These are phyloP conservation scores for Sarcophaga variegata DNA, from an alignment of 2,888 invertebrate species.

Conservation along the genomic window DNA sequence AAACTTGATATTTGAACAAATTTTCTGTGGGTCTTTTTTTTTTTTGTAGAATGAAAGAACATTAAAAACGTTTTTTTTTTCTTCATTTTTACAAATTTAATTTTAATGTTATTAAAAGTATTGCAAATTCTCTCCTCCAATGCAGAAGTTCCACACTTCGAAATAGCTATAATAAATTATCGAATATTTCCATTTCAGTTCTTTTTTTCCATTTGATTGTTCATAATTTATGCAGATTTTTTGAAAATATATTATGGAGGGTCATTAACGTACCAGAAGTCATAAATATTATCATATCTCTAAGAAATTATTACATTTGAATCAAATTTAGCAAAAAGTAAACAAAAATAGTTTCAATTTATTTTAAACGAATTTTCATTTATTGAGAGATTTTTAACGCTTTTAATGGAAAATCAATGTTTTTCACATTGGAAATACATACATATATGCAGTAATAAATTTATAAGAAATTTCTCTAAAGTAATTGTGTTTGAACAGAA, in stretches of 20 bases:
- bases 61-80: slow-evolving; percentile 3
- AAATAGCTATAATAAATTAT: slow-evolving; percentile 57
- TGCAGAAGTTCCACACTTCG: slow-evolving; percentile 40
- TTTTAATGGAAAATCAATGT: slow-evolving; percentile 20
- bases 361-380: slow-evolving; percentile 12
- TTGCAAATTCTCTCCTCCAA: slow-evolving; percentile 30
- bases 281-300: slow-evolving; percentile 59
- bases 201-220: slow-evolving; percentile 20
- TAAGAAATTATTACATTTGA: slow-evolving; percentile 31
- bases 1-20: neutral
- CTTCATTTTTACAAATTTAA: slow-evolving; percentile 46
- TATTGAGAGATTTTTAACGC: slow-evolving; percentile 22
- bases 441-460: slow-evolving; percentile 3
- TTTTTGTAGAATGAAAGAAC: neutral
- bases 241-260: slow-evolving; percentile 4
- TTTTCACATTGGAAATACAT: slow-evolving; percentile 7
- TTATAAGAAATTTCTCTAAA: neutral
- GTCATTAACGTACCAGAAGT: slow-evolving; percentile 57
- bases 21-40: neutral
- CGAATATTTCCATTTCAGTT: slow-evolving; percentile 42
- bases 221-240: slow-evolving; percentile 53
- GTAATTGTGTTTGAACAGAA: neutral
- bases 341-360: slow-evolving; percentile 2
- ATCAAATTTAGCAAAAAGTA: slow-evolving; percentile 28
- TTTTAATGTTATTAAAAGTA: slow-evolving; percentile 65